phyloP scores from a whole-genome alignment of 2,113 vertebrate genomes.

The Procavia capensis region DNA sequence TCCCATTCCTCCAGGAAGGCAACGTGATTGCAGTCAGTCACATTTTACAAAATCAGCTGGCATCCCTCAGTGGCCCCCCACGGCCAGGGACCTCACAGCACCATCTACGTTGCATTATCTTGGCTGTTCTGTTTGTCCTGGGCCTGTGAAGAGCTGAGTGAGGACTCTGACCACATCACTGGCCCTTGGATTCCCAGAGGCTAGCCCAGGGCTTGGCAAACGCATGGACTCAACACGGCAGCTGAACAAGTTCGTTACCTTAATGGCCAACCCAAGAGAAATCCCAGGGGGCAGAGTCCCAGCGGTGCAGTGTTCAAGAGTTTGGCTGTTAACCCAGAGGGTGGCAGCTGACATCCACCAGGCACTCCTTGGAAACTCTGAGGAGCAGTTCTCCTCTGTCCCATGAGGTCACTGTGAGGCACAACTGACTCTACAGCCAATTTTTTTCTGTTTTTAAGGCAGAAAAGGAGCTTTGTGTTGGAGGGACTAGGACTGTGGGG shows the following conservation, averaged over 20 bases:
- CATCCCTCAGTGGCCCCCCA: too few relatives aligned
- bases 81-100: not conserved
- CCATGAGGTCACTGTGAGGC: too few relatives aligned
- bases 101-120: fast-evolving
- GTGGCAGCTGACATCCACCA: too few relatives aligned
- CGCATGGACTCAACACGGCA: not conserved
- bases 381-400: too few relatives aligned
- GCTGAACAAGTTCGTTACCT: fast-evolving
- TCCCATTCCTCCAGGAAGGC: constrained; percentile 57
- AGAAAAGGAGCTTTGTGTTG: too few relatives aligned
- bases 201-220: too few relatives aligned
- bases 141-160: not conserved
- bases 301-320: too few relatives aligned
- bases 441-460: too few relatives aligned
- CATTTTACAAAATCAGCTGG: constrained; percentile 14
- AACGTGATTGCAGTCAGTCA: constrained; percentile 63
- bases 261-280: not conserved
- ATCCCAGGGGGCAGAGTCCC: too few relatives aligned
- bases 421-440: too few relatives aligned
- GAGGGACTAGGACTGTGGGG: not conserved
- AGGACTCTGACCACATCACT: not conserved
- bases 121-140: not conserved
- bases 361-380: too few relatives aligned
- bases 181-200: not conserved
- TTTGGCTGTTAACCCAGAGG: too few relatives aligned